A percentile compares a stretch with the other conserved stretches of the same genome.
These are phyloP conservation scores for Serilophus lunatus DNA, from an alignment of 2,113 vertebrate species.

Conservation along the genomic window DNA sequence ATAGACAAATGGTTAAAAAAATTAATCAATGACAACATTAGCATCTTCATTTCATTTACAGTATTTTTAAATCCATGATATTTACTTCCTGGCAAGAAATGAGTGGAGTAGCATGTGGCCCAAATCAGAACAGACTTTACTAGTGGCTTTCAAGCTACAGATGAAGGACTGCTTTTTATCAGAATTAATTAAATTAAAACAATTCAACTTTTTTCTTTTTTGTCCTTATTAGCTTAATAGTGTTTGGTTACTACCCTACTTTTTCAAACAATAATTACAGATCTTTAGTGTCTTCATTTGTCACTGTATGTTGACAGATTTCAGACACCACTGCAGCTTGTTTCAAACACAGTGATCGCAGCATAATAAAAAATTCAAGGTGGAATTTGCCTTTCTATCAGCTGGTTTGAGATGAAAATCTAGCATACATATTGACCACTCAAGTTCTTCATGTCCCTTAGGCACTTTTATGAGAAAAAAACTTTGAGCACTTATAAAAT, in stretches of 20 bases:
- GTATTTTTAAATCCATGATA: not conserved
- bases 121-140: not conserved
- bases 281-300: not conserved
- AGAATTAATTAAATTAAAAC: not conserved
- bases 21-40: not conserved
- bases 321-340: not conserved
- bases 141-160: not conserved
- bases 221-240: not conserved
- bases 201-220: not conserved
- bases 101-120: not conserved
- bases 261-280: not conserved
- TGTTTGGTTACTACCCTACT: not conserved
- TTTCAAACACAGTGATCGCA: conserved; percentile 10
- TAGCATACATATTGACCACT: not conserved
- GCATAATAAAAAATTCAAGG: conserved; percentile 32
- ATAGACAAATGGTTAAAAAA: not conserved
- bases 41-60: not conserved
- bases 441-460: not conserved
- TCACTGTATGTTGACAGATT: not conserved
- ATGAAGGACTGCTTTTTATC: not conserved
- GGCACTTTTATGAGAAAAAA: conserved; percentile 41
- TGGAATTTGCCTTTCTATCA: not conserved
- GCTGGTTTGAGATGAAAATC: conserved; percentile 34
- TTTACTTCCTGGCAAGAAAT: not conserved
- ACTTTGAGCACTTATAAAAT: conserved; percentile 48